Evolutionary conservation across 1,140 invertebrate species (phyloP).

Genomic region (Drosophila rhopaloa): DNA sequence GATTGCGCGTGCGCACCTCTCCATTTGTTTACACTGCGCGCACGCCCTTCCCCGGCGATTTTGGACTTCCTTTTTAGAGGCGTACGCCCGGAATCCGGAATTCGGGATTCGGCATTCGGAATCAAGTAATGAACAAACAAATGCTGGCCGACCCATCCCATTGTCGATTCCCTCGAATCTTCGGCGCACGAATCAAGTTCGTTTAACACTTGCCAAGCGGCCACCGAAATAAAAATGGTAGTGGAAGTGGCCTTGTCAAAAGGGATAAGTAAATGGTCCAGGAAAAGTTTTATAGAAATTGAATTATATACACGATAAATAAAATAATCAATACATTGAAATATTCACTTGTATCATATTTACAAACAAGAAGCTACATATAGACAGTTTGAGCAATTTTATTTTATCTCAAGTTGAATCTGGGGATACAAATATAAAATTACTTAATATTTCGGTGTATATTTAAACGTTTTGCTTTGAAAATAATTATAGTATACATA

Average conservation of each 20-base stretch:
- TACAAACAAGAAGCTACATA: too few species aligned
- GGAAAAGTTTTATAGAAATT: neutral
- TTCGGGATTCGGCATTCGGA: conserved; percentile 5
- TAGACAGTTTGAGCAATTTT: too few species aligned
- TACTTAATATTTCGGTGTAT: too few species aligned
- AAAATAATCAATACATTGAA: neutral
- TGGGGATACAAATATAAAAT: too few species aligned
- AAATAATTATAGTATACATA: too few species aligned
- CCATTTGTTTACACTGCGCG: conserved; percentile 53
- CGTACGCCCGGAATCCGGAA: conserved; percentile 24
- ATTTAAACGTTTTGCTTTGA: too few species aligned
- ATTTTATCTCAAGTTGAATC: too few species aligned
- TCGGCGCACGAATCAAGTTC: conserved; percentile 18
- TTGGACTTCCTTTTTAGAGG: conserved; percentile 16
- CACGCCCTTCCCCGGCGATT: conserved; percentile 15
- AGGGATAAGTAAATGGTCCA: too few species aligned
- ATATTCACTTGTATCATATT: neutral
- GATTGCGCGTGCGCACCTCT: conserved; percentile 56
- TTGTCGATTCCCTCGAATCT: conserved; percentile 42
- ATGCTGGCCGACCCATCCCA: conserved; percentile 8
- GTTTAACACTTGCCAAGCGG: conserved; percentile 11
- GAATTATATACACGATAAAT: neutral
- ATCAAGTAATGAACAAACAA: conserved; percentile 68
- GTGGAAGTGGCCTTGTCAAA: neutral
- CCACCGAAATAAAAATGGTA: neutral